Percentiles rank a stretch among this genome's conserved stretches.
These are phyloP conservation scores for Frankliniella intonsa DNA, from an alignment of 2,888 invertebrate species.

Conservation along the genomic window DNA sequence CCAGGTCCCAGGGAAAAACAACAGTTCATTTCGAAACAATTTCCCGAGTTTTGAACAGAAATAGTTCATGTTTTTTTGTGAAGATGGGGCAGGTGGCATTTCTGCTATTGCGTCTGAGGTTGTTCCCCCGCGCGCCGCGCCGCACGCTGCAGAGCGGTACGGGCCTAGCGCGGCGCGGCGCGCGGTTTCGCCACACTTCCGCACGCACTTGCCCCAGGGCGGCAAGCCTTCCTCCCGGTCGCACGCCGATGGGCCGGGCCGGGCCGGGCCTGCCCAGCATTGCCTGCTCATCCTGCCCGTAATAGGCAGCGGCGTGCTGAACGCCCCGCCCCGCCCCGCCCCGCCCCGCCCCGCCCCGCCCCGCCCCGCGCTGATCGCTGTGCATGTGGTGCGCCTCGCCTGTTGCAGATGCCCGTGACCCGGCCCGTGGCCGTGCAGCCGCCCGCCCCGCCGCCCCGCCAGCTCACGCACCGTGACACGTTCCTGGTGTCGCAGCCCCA, in stretches of 20 bases:
- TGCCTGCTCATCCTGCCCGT: too few relatives aligned
- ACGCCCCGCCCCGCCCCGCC: too few relatives aligned
- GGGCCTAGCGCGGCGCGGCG: not conserved
- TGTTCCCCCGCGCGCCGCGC: not conserved
- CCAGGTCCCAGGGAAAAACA: too few relatives aligned
- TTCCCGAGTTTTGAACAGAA: too few relatives aligned
- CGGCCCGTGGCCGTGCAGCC: not conserved
- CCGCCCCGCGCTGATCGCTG: not conserved
- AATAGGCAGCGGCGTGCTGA: too few relatives aligned
- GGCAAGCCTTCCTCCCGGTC: too few relatives aligned
- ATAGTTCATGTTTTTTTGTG: too few relatives aligned
- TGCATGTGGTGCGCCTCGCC: not conserved
- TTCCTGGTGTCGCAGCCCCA: not conserved
- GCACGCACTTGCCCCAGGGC: not conserved
- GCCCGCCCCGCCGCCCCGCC: not conserved
- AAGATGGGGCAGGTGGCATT: too few relatives aligned
- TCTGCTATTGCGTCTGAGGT: not conserved
- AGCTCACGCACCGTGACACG: conserved; percentile 4
- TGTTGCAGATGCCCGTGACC: not conserved
- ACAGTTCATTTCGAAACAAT: too few relatives aligned
- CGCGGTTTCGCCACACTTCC: not conserved
- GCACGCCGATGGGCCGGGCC: too few relatives aligned
- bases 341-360: too few relatives aligned
- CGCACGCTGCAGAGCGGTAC: not conserved
- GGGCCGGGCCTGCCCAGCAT: too few relatives aligned